Evolutionary conservation across 2,888 invertebrate species (phyloP), one percentile per base, ranked within the genome.

Genomic region (Lydus trimaculatus): DNA sequence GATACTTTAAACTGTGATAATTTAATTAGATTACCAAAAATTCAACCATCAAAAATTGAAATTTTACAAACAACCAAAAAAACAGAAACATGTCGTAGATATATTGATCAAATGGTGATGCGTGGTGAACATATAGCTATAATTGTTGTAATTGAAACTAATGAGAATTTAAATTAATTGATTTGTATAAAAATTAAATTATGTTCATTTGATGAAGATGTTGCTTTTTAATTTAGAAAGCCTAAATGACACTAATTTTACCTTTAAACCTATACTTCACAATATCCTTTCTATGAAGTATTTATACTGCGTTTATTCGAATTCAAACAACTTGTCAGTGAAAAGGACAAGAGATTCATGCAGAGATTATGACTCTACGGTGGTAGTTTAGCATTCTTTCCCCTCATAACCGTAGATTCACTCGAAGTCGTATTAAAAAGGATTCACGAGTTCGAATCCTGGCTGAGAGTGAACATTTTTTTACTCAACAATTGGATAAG

Each of bases 91-190:
- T 91, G 93, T 83, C 88, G 88, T 43, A 87, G 94, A 52, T 87
- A 89, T 75, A 84, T 94, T 20, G 87, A 90, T 0, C 92, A 93
- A 84, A 78, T 94, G 77, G 79, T 94, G 84, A 85, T 94, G 65
- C 88, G 94, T 58, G 95, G 95, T 0, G 94, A 94, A 80, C 93
- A 95, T 79, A 87, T 95, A 52, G 92, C 78, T 25, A 70, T 76
- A 9, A 56, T 58, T 52, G 71, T 69, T 31, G 33, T 70, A 33
- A n/a, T 60, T 20, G 23, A 58, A 28, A 20, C 25, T 58, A 31
- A 64, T 15, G 36, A 58, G 2, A 25, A 31, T 23, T 23, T 28
- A 9, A 60, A 48, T 23, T 60, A 52, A 31, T 48, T 28, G 2
- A 63, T 63, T 25, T 20, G 13, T 36, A 36, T 15, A 36, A 36